Evolutionary conservation across 1,140 invertebrate species (phyloP).

Genomic region (Babylonia areolata): DNA sequence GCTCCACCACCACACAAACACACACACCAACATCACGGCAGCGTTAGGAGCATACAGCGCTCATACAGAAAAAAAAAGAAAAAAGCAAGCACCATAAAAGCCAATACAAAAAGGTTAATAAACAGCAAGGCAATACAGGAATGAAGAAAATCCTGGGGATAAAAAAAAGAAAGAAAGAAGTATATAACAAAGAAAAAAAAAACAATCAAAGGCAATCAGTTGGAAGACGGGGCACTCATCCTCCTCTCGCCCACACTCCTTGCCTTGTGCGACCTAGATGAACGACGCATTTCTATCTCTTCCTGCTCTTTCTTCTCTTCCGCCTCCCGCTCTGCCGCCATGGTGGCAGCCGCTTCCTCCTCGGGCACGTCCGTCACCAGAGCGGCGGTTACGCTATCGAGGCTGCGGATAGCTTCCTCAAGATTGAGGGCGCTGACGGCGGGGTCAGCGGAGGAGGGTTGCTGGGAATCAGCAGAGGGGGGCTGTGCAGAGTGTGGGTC

Average conservation of each 20-base stretch:
- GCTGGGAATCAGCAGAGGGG: slow-evolving; percentile 36
- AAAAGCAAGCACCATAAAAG: background rate
- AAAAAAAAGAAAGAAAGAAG: background rate
- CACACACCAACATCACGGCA: too few species aligned
- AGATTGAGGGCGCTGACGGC: slow-evolving; percentile 54
- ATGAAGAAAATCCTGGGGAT: background rate
- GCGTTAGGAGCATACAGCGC: too few species aligned
- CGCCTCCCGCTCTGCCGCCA: slow-evolving; percentile 8
- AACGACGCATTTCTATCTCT: slow-evolving; percentile 28
- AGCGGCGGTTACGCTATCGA: slow-evolving; percentile 69
- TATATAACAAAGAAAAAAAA: background rate
- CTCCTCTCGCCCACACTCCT: background rate
- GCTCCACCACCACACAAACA: too few species aligned
- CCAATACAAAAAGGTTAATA: too few species aligned
- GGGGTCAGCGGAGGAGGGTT: slow-evolving; percentile 27
- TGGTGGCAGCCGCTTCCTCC: slow-evolving; percentile 15
- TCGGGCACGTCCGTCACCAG: slow-evolving; percentile 41
- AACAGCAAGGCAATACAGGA: background rate
- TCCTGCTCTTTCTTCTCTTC: slow-evolving; percentile 35
- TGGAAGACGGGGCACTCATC: background rate
- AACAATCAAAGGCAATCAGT: background rate
- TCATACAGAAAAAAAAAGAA: too few species aligned
- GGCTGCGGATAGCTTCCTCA: slow-evolving; percentile 66
- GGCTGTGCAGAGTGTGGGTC: too few species aligned
- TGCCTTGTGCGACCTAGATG: background rate